These are phyloP conservation scores for Amphimallon solstitiale DNA, from an alignment of 2,888 invertebrate genomes.

Conservation along the genomic window DNA sequence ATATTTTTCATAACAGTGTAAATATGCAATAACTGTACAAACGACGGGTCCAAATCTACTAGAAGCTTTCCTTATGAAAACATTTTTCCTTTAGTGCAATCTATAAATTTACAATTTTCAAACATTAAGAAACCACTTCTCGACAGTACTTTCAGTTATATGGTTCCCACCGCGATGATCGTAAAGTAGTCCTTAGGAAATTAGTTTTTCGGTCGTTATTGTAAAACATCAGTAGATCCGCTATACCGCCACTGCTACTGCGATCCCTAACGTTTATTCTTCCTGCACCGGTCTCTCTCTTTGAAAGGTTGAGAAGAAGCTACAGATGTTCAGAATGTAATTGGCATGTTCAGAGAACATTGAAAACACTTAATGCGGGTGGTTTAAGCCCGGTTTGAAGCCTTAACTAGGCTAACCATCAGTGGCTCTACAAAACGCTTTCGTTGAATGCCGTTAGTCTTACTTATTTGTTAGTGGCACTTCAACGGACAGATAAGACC, in stretches of 20 bases:
- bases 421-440: conserved; percentile 21
- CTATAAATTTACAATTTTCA: not conserved
- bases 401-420: conserved; percentile 44
- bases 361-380: conserved; percentile 21
- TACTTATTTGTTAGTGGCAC: not conserved
- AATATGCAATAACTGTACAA: too few species aligned
- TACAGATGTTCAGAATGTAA: conserved; percentile 31
- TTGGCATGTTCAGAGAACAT: conserved; percentile 30
- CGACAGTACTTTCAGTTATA: not conserved
- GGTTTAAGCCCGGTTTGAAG: conserved; percentile 41
- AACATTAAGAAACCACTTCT: not conserved
- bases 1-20: too few species aligned
- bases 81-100: too few species aligned
- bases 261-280: too few species aligned
- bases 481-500: not conserved
- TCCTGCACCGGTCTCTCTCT: not conserved
- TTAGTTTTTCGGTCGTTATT: conserved; percentile 17
- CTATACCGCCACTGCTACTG: too few species aligned
- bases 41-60: too few species aligned
- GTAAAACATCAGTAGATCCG: not conserved
- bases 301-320: not conserved
- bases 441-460: conserved; percentile 13
- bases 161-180: not conserved
- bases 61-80: too few species aligned
- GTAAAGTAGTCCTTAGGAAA: conserved; percentile 21